These are phyloP conservation scores for Calidris pugnax DNA, from an alignment of 2,113 vertebrate species.

Conservation along the genomic window DNA sequence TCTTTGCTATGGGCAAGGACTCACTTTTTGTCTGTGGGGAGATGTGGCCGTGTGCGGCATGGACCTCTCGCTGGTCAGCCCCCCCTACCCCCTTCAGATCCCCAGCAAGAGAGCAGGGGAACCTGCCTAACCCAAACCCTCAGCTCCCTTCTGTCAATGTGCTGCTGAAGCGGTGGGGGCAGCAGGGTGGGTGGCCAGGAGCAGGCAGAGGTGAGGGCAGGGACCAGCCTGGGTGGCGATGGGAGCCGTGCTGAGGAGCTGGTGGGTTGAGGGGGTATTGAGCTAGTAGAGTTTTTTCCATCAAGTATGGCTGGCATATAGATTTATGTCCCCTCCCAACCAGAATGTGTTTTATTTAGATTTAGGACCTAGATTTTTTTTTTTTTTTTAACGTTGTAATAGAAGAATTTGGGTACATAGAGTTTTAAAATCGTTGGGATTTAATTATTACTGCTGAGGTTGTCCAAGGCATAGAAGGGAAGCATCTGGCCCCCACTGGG, in stretches of 20 bases:
- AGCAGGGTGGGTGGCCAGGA: neutral
- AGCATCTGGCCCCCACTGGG: neutral
- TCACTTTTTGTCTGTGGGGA: neutral
- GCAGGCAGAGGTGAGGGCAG: neutral
- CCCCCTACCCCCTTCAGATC: neutral
- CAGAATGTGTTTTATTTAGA: neutral
- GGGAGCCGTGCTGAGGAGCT: neutral
- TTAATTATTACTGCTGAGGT: neutral
- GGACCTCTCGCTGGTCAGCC: neutral
- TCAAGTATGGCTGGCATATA: rapidly evolving
- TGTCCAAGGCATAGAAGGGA: neutral
- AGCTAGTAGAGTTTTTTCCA: neutral
- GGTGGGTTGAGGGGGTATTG: rapidly evolving
- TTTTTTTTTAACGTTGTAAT: neutral
- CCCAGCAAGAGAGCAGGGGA: neutral
- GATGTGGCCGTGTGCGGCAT: neutral
- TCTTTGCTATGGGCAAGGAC: neutral
- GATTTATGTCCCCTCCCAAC: neutral
- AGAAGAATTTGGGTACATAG: neutral
- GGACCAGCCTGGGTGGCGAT: neutral
- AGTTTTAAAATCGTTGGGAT: slow-evolving; percentile 26
- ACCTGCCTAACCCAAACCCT: neutral
- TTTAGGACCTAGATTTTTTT: neutral
- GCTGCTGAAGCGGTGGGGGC: rapidly evolving
- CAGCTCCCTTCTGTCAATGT: neutral